phyloP scores from a whole-genome alignment of 2,113 vertebrate species.

The Archocentrus centrarchus region DNA sequence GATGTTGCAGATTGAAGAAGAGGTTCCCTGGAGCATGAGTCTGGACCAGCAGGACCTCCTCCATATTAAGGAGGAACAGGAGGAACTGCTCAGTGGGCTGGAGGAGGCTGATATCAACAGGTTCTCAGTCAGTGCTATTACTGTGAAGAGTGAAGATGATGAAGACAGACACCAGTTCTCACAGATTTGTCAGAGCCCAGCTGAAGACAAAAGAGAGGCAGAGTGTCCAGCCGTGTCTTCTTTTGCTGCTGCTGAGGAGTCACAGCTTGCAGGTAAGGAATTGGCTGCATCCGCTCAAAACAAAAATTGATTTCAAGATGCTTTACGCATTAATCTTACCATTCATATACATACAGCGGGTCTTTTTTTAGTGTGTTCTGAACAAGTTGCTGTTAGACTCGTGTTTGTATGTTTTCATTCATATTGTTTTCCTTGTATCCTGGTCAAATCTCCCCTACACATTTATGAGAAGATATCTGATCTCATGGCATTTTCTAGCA shows the following conservation, averaged over 20 bases:
- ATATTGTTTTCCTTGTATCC: too few species aligned
- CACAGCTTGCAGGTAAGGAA: background rate
- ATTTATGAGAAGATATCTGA: too few species aligned
- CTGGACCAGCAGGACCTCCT: background rate
- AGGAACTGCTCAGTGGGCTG: background rate
- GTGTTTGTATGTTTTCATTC: too few species aligned
- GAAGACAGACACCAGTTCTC: background rate
- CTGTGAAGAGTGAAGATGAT: background rate
- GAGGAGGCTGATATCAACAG: background rate
- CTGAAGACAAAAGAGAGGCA: fast-evolving
- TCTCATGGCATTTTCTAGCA: too few species aligned
- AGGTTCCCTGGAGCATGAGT: background rate
- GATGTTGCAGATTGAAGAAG: slow-evolving; percentile 1
- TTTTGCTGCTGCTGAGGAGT: background rate
- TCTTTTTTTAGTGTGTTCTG: too few species aligned
- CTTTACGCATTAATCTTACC: too few species aligned
- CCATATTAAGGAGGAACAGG: slow-evolving; percentile 3
- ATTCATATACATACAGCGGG: too few species aligned
- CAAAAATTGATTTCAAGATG: too few species aligned
- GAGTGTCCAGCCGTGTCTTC: background rate
- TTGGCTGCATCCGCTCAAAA: background rate
- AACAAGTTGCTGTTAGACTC: too few species aligned
- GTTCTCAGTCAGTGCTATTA: background rate
- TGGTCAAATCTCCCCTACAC: too few species aligned
- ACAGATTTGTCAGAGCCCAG: background rate